Conservation (phyloP, 2,888 invertebrate species). For the Zootermopsis nevadensis region DNA sequence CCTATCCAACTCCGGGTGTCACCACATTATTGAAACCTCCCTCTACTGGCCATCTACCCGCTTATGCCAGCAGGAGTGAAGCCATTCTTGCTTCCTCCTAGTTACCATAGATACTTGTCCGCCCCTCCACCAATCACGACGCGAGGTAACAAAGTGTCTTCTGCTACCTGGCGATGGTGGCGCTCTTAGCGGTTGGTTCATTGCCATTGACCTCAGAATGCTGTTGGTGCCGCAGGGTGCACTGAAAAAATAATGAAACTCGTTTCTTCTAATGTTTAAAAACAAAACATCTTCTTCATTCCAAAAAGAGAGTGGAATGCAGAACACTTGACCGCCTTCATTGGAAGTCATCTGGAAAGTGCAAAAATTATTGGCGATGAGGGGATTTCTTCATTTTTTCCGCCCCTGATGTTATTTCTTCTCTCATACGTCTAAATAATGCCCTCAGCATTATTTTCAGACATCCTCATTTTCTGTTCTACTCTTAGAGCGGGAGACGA, state of each 20-base stretch:
- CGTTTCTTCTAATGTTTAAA: background rate
- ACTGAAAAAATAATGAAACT: slow-evolving; percentile 8
- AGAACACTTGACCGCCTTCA: background rate
- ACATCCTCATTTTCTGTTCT: background rate
- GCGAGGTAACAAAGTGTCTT: slow-evolving; percentile 15
- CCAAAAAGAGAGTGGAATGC: slow-evolving; percentile 8
- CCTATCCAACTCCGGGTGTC: too few species aligned
- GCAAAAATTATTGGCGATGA: too few species aligned
- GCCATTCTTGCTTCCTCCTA: slow-evolving; percentile 27
- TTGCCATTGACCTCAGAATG: slow-evolving; percentile 39
- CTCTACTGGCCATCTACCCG: background rate
- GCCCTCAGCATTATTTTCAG: too few species aligned
- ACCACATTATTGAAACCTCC: too few species aligned
- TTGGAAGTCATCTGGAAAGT: too few species aligned
- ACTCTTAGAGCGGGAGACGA: too few species aligned
- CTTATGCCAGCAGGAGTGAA: slow-evolving; percentile 13
- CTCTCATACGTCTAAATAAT: background rate
- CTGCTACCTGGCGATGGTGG: slow-evolving; percentile 33
- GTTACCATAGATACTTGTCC: slow-evolving; percentile 14
- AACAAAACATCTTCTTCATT: slow-evolving; percentile 19
- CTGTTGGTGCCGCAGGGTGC: background rate
- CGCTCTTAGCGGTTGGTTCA: slow-evolving; percentile 35
- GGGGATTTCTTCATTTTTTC: too few species aligned
- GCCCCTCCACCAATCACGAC: slow-evolving; percentile 25
- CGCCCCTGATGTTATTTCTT: too few species aligned